phyloP scores from a whole-genome alignment of 2,797 vertebrate species.

The Perodicticus potto region DNA sequence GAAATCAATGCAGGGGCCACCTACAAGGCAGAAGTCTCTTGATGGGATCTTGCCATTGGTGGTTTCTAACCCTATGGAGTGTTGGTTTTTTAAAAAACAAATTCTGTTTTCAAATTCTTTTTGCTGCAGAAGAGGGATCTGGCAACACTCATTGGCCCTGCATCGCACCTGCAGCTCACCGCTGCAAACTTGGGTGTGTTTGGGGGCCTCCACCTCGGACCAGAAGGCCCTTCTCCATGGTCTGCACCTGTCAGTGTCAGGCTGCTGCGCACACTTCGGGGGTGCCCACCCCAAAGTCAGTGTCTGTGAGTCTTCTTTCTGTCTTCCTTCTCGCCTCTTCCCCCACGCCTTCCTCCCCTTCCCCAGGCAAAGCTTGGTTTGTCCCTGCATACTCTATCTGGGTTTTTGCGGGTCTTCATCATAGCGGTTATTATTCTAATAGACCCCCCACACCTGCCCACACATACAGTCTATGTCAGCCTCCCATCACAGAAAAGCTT shows the following conservation, averaged over 20 bases:
- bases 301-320: not conserved
- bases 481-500: not conserved
- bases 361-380: not conserved
- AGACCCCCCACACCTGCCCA: no score
- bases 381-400: not conserved
- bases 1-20: not conserved
- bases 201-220: not conserved
- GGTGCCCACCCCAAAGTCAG: not conserved
- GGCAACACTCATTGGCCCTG: rapidly evolving
- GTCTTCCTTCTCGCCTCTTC: not conserved
- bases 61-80: not conserved
- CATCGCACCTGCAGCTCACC: rapidly evolving
- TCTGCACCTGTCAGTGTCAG: not conserved
- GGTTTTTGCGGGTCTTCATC: not conserved
- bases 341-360: no score
- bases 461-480: not conserved
- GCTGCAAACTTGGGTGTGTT: not conserved
- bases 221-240: not conserved
- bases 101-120: not conserved
- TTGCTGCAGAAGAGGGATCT: not conserved
- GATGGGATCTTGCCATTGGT: no score
- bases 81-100: not conserved
- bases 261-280: no score
- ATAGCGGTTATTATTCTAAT: not conserved
- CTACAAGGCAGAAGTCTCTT: not conserved